Conservation (phyloP, 2,113 vertebrate genomes). For the Syrrhaptes paradoxus region DNA sequence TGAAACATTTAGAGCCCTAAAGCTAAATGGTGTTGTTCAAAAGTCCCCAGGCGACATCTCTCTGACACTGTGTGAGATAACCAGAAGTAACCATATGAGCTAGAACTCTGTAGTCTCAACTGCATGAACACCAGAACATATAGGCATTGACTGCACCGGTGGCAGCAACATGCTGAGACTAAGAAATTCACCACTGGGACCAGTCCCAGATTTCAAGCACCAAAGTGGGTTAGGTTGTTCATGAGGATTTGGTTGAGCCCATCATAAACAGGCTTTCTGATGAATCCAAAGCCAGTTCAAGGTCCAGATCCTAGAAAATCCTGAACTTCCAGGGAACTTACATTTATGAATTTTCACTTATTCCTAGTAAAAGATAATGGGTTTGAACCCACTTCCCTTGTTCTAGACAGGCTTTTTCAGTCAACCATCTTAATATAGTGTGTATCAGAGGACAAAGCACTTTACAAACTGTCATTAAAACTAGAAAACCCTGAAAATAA, state of each 20-base stretch:
- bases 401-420: neutral
- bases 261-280: neutral
- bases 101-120: neutral
- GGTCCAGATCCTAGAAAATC: neutral
- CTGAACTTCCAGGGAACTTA: neutral
- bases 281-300: neutral
- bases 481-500: neutral
- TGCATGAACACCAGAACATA: neutral
- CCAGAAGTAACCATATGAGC: neutral
- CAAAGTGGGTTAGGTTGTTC: neutral
- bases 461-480: neutral
- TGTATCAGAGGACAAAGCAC: neutral
- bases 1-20: constrained; percentile 56
- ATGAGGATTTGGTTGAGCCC: neutral
- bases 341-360: neutral
- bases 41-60: neutral
- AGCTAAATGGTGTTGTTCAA: constrained; percentile 31
- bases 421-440: neutral
- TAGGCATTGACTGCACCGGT: neutral
- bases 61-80: neutral
- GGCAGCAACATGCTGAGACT: neutral
- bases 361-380: neutral
- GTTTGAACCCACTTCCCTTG: neutral
- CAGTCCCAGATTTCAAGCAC: constrained; percentile 2
- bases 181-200: neutral